Conservation (phyloP, 2,797 vertebrate species). For the Serranus cabrilla region DNA sequence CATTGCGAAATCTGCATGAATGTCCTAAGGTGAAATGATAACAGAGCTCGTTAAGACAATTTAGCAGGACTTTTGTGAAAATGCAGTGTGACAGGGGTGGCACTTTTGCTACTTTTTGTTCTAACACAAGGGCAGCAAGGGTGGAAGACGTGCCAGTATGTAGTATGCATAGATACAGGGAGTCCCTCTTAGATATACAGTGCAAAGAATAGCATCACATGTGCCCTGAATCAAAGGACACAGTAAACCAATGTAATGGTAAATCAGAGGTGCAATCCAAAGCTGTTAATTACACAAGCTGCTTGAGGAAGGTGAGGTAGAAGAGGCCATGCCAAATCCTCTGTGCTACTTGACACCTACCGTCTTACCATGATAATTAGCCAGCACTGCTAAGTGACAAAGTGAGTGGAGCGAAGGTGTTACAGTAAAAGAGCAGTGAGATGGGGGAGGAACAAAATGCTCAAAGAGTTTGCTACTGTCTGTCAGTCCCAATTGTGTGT, state of each 20-base stretch:
- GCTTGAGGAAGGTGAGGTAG: slow-evolving; percentile 34
- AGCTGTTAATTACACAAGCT: slow-evolving; percentile 58
- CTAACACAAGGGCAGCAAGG: too few species aligned
- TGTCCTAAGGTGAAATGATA: too few species aligned
- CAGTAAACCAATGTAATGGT: slow-evolving; percentile 36
- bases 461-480: slow-evolving; percentile 9
- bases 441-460: slow-evolving; percentile 5
- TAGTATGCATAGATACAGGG: background rate
- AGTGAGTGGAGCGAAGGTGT: background rate
- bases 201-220: slow-evolving; percentile 2
- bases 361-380: slow-evolving; percentile 54
- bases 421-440: background rate
- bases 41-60: too few species aligned
- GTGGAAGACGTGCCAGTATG: too few species aligned
- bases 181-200: background rate
- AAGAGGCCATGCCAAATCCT: slow-evolving; percentile 25
- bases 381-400: slow-evolving; percentile 19
- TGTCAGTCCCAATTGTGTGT: slow-evolving; percentile 10
- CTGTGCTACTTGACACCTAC: slow-evolving; percentile 52
- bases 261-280: slow-evolving; percentile 44
- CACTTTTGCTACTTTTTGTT: too few species aligned
- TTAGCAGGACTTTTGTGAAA: too few species aligned
- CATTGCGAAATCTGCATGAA: too few species aligned
- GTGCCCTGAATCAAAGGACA: slow-evolving; percentile 9
- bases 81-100: too few species aligned